phyloP scores from a whole-genome alignment of 2,113 vertebrate species.

The Cygnus atratus region DNA sequence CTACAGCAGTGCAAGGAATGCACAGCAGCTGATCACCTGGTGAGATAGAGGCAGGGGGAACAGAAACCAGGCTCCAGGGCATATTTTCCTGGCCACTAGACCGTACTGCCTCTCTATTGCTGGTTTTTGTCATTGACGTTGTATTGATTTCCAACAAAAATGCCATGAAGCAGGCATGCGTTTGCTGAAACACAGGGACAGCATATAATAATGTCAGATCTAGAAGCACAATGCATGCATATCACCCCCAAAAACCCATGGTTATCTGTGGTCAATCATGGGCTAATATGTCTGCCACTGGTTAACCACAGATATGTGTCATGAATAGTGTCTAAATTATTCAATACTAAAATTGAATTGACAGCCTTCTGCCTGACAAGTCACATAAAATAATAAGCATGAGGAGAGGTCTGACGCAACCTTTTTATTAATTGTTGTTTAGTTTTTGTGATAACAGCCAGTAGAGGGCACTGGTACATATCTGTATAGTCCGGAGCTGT shows the following conservation, averaged over 20 bases:
- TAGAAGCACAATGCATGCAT: rapidly evolving
- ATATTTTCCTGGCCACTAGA: not conserved
- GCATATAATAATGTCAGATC: not conserved
- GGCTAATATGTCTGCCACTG: not conserved
- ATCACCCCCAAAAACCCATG: not conserved
- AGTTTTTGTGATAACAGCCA: not conserved
- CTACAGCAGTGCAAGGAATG: not conserved
- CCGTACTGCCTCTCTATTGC: not conserved
- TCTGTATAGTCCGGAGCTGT: not conserved
- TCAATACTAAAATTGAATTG: not conserved
- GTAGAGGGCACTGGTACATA: conserved; percentile 45
- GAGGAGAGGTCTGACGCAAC: not conserved
- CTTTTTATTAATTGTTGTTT: not conserved
- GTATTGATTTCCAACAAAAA: not conserved
- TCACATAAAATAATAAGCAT: rapidly evolving
- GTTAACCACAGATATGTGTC: not conserved
- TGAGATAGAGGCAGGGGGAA: not conserved
- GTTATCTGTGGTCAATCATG: not conserved
- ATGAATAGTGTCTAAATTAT: not conserved
- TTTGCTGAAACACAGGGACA: not conserved
- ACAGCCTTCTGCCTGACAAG: not conserved
- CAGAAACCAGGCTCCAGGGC: not conserved
- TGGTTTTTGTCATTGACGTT: not conserved
- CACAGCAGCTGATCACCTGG: not conserved
- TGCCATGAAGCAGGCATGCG: not conserved